Base-by-base conservation (phyloP, 2,113 vertebrate genomes). In the Poeciliopsis turrubarensis region DNA sequence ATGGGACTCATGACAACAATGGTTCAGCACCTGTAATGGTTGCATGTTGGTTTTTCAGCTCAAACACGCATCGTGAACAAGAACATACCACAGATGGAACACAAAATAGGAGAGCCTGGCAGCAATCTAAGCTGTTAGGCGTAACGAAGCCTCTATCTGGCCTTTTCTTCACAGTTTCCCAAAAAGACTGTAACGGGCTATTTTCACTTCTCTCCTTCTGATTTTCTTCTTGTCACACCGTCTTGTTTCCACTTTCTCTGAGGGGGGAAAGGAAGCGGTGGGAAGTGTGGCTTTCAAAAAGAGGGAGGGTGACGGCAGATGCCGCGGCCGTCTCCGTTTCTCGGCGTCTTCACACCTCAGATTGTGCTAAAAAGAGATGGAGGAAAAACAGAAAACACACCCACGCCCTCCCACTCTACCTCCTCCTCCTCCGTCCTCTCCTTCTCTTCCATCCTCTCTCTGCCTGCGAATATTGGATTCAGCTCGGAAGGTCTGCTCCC, bases 311-410 rank as follows among this genome's bases (percentile, higher is more conserved):
- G 39, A 81, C 82, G 83, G 74, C 77, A 71, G 72, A 22, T 41
- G 17, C 74, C 51, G 57, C 26, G 10, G 41, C 66, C 74, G 19
- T 29, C 57, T 72, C 61, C 64, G 68, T 70, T 81, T 86, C 70
- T 66, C 72, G 84, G 76, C 68, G 65, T 11, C 8, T 78, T 90
- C 79, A 87, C 86, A 88, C 79, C 78, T 87, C 65, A 61, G 67
- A 88, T 70, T 70, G 83, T 81, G 79, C 64, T 69, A 90, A 89
- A 87, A 64, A 61, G 61, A 71, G 70, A 72, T 60, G 30, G 37
- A 61, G 68, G 64, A 54, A 73, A 73, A 67, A 75, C 34, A 73
- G 60, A 72, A 72, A 73, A 76, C 70, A 75, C 74, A 27, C 61
- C 70, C 63, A 9, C 64, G 0, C 6, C 60, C 75, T 61, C 57